Evolutionary conservation across 2,888 invertebrate species (phyloP).

Genomic region (Aspidapion aeneum): DNA sequence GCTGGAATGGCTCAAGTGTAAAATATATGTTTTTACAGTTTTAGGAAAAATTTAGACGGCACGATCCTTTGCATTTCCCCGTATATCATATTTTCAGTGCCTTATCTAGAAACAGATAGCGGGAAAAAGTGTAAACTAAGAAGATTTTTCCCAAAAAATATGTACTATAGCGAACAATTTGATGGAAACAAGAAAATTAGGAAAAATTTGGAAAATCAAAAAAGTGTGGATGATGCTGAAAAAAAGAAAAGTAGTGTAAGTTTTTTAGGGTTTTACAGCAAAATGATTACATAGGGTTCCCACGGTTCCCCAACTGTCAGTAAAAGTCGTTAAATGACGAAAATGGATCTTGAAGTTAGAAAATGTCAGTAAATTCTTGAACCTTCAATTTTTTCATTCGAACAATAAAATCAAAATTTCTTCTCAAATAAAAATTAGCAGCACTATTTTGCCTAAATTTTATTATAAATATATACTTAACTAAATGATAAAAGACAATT

Average conservation of each 20-base stretch:
- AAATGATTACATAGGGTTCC: too few relatives aligned
- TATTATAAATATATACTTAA: too few relatives aligned
- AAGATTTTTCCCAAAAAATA: conserved; percentile 66
- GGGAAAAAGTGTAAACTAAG: conserved; percentile 74
- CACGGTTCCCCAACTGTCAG: too few relatives aligned
- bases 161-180: conserved; percentile 68
- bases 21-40: conserved; percentile 62
- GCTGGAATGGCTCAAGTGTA: conserved; percentile 55
- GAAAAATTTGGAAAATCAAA: conserved; percentile 28
- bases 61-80: conserved; percentile 82
- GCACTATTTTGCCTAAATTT: too few relatives aligned
- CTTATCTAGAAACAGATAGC: conserved; percentile 82
- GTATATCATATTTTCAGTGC: conserved; percentile 76
- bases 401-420: too few relatives aligned
- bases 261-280: too few relatives aligned
- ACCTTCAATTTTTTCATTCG: too few relatives aligned
- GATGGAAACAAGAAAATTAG: conserved; percentile 29
- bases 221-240: conserved; percentile 3
- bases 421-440: too few relatives aligned
- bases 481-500: too few relatives aligned
- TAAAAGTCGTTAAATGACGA: too few relatives aligned
- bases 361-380: too few relatives aligned
- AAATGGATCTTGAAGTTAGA: too few relatives aligned
- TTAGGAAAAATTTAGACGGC: conserved; percentile 71
- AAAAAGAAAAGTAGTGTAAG: conserved; percentile 26